Evolutionary conservation across 2,113 vertebrate genomes (phyloP).

Genomic region (Beaufortia kweichowensis): DNA sequence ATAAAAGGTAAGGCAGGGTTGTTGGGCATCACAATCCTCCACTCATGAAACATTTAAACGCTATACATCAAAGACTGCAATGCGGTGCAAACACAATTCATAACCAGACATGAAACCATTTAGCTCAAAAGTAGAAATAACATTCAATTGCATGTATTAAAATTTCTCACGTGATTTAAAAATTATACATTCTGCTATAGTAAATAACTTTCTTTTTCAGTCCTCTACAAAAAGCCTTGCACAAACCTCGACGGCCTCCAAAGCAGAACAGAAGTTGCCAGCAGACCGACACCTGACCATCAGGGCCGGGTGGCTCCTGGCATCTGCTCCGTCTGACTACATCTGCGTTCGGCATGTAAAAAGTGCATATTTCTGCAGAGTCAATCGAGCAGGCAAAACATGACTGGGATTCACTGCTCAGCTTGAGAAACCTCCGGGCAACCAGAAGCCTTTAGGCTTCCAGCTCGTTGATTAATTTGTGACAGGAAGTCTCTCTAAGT

Average conservation of each 20-base stretch:
- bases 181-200: no score
- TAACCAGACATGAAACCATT: no score
- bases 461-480: constrained; percentile 55
- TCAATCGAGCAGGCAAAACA: constrained; percentile 36
- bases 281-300: constrained; percentile 11
- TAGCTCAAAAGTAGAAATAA: no score
- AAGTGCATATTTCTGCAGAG: constrained; percentile 10
- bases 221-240: background rate
- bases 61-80: background rate
- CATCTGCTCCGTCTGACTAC: background rate
- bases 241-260: background rate
- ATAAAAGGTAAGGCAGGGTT: background rate
- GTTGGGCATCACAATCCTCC: background rate
- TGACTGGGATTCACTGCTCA: constrained; percentile 41
- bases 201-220: background rate
- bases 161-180: no score
- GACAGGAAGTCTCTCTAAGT: constrained; percentile 53
- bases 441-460: constrained; percentile 34
- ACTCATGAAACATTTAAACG: background rate
- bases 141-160: no score
- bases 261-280: background rate
- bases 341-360: constrained; percentile 13
- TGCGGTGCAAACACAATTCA: background rate
- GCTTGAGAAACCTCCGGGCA: constrained; percentile 45
- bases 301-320: background rate